These are phyloP conservation scores for Palythoa heliodiscus DNA, from an alignment of 92 coral and sea anemone species.

Conservation along the genomic window DNA sequence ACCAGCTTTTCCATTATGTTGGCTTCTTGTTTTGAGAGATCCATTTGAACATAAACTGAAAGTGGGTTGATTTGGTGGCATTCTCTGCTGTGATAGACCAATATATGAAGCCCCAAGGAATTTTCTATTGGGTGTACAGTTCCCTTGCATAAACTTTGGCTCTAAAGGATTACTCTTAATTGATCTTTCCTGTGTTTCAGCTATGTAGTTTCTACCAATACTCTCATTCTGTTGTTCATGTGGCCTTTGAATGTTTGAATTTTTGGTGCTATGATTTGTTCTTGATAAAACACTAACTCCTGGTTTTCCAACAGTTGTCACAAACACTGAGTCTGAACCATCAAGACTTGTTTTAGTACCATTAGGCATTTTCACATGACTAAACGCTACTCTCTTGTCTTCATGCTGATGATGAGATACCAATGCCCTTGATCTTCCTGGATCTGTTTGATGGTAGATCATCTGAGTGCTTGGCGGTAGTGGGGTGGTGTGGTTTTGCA, in stretches of 20 bases:
- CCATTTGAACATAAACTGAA: slow-evolving; percentile 25
- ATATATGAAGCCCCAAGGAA: not conserved
- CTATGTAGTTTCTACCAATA: not conserved
- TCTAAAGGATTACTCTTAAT: not conserved
- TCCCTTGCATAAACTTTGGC: not conserved
- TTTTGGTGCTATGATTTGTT: not conserved
- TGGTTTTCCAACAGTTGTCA: slow-evolving; percentile 17
- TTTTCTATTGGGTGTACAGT: not conserved
- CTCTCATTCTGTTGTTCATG: not conserved
- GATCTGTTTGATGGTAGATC: not conserved
- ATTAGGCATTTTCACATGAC: slow-evolving; percentile 41
- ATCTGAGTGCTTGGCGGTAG: not conserved
- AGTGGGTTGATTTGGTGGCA: not conserved
- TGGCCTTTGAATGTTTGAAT: not conserved
- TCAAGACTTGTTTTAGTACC: slow-evolving; percentile 19
- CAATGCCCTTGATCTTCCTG: not conserved
- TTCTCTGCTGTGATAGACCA: not conserved
- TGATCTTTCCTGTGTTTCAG: slow-evolving; percentile 18
- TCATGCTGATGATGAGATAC: slow-evolving; percentile 7
- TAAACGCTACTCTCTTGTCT: slow-evolving; percentile 29
- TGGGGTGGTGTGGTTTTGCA: slow-evolving; percentile 2
- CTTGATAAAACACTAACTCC: not conserved
- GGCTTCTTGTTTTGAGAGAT: slow-evolving; percentile 2
- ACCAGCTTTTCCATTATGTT: slow-evolving; percentile 10
- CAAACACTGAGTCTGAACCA: slow-evolving; percentile 13